phyloP scores from a whole-genome alignment of 2,113 vertebrate genomes.

The Mormoops blainvillei region DNA sequence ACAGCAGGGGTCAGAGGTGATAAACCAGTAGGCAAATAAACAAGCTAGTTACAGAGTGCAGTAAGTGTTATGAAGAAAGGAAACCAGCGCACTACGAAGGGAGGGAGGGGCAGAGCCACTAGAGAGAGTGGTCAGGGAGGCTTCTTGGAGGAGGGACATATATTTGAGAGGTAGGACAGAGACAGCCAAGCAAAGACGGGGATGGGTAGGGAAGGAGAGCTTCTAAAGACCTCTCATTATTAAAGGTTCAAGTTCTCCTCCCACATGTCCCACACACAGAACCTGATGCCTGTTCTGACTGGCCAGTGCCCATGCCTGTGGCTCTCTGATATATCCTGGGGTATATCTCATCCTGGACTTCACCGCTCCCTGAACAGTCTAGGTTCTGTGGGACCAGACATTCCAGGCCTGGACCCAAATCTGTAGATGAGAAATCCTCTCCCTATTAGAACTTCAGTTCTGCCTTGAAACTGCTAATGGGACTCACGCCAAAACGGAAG shows the following conservation, averaged over 20 bases:
- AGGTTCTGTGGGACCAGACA: neutral
- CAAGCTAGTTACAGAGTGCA: neutral
- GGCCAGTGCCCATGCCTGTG: neutral
- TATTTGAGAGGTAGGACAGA: neutral
- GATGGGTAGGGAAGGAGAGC: neutral
- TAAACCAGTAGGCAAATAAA: neutral
- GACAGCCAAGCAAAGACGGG: neutral
- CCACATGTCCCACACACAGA: neutral
- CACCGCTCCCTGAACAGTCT: neutral
- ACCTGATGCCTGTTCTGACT: neutral
- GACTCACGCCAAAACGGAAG: neutral
- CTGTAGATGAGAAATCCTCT: neutral
- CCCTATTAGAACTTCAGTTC: neutral
- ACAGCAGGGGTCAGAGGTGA: neutral
- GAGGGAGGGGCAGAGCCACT: neutral
- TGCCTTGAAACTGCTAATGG: neutral
- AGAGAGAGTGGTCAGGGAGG: neutral
- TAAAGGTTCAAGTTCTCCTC: neutral
- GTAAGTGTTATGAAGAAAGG: neutral
- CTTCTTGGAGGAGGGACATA: neutral
- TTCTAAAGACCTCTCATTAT: neutral
- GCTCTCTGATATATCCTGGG: neutral
- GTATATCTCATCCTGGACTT: neutral
- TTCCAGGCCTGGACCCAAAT: neutral
- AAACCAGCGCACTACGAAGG: neutral